Evolutionary conservation across 2,113 vertebrate genomes (phyloP), one percentile per base, ranked within the genome.

Genomic region (Meleagris gallopavo): DNA sequence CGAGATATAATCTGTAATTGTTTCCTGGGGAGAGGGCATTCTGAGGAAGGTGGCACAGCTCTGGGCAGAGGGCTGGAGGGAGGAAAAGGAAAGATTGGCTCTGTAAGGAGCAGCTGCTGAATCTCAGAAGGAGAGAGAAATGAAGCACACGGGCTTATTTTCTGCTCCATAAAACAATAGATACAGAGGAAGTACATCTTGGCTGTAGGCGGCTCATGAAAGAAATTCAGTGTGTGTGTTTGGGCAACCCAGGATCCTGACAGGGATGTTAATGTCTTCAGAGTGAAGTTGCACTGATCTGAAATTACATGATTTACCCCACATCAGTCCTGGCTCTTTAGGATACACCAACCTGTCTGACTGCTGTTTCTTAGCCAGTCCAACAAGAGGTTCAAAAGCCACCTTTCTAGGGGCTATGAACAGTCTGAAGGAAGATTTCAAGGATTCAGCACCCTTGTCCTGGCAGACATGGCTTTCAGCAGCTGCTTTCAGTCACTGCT

Each of bases 391-490:
- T 13, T 6, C 30, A 38, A 74, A 57, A 57, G 4, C 5, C 55
- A 54, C 11, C 18, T 64, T 70, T 83, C n/a, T 30, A 54, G 30
- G 5, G 10, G 45, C 11, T 20, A 48, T 67, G 15, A 0, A 8
- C 8, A 29, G 46, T 19, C 52, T 52, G 67, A 57, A 69, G 43
- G 13, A 67, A 71, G 52, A 5, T 54, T 54, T 38, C 34, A 40
- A 40, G 36, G 69, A 52, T n/a, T 69, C 50, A 83, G 30, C 64
- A 40, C 0, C 0, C 11, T 74, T 0, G 0, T 16, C 30, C 24
- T 29, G 11, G 65, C 38, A 45, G 45, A 24, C 16, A 13, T n/a
- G 45, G 27, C 17, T 74, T 77, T 62, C 81, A 93, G 52, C 16
- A 71, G 18, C 81, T 75, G 50, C 20, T 84, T 64, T 77, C 4